Percentiles rank a stretch among this genome's conserved stretches.
These are phyloP conservation scores for Antitype chi DNA, from an alignment of 2,888 invertebrate species.

Conservation along the genomic window DNA sequence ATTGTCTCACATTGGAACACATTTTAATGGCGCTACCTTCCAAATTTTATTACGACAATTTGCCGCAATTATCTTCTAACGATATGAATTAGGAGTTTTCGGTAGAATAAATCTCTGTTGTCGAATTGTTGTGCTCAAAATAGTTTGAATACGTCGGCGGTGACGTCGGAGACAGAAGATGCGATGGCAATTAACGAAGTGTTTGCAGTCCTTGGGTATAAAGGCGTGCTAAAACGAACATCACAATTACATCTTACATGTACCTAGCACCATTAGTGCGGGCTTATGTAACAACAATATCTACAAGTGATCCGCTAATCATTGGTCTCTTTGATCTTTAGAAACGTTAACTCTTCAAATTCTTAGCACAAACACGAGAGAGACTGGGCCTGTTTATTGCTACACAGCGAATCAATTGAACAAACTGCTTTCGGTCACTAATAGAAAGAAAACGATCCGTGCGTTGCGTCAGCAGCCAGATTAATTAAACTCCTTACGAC, in stretches of 20 bases:
- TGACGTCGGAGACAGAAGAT: conserved; percentile 56
- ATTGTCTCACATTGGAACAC: conserved; percentile 81
- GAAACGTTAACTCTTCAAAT: conserved; percentile 86
- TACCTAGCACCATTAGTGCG: conserved; percentile 80
- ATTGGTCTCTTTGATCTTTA: conserved; percentile 78
- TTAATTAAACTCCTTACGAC: conserved; percentile 88
- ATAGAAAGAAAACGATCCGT: conserved; percentile 84
- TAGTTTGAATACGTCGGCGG: conserved; percentile 54
- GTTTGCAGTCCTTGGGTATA: conserved; percentile 77
- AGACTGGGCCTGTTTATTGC: conserved; percentile 81
- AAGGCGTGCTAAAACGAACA: conserved; percentile 85
- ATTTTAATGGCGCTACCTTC: conserved; percentile 84
- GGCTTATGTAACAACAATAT: conserved; percentile 85
- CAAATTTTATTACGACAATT: conserved; percentile 83
- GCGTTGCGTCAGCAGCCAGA: conserved; percentile 83
- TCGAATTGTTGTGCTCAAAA: conserved; percentile 54
- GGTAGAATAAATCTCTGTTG: conserved; percentile 67
- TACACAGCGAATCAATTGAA: conserved; percentile 85
- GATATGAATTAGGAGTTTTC: conserved; percentile 71
- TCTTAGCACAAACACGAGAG: conserved; percentile 83
- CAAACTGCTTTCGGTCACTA: conserved; percentile 84
- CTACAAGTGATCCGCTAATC: conserved; percentile 86
- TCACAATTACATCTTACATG: conserved; percentile 80
- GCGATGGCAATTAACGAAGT: conserved; percentile 57
- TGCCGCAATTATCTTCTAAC: conserved; percentile 77